Base-by-base conservation (phyloP, 2,113 vertebrate species). In the Indri indri region DNA sequence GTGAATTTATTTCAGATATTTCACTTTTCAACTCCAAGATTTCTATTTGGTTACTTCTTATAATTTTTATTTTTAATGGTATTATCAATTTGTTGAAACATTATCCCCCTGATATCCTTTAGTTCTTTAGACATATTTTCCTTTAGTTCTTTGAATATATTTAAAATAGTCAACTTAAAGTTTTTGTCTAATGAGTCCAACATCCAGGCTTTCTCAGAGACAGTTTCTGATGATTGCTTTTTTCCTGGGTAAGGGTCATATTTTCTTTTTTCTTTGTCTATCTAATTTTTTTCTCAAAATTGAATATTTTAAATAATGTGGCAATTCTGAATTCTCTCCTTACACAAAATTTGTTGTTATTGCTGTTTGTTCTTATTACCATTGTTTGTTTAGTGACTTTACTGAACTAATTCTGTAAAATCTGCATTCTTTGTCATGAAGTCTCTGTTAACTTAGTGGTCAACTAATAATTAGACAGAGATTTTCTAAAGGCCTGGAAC, bases 151-250 rank as follows among this genome's bases (percentile, higher is more conserved):
- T 88, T 73, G 14, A 77, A 79, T 47, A 63, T 27, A 34, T 74
- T 61, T 83, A 11, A 85, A 93, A 95, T 37, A 90, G 32, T 34
- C 66, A 32, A 65, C 40, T 79, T 96, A n/a, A 90, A 81, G n/a
- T 87, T 57, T 95, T 89, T 57, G 6, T 42, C 77, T 54, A 76
- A 16, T 86, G 88, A 95, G 11, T 86, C 66, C 59, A 89, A 70
- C 27, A 83, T 87, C 47, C n/a, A 42, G 17, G 11, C 34, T 85
- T 77, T 30, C 61, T 79, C 54, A 87, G 23, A 81, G 22, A 59
- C 16, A 12, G 3, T 47, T 95, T 95, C 32, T 73, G 54, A 7
- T 45, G 37, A 77, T 61, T 77, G 4, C 2, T 40, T 57, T 63
- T 77, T 81, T 14, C 59, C 23, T 86, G 13, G 77, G 20, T 81